Evolutionary conservation across 2,888 invertebrate genomes (phyloP).

Genomic region (Sisyra nigra): DNA sequence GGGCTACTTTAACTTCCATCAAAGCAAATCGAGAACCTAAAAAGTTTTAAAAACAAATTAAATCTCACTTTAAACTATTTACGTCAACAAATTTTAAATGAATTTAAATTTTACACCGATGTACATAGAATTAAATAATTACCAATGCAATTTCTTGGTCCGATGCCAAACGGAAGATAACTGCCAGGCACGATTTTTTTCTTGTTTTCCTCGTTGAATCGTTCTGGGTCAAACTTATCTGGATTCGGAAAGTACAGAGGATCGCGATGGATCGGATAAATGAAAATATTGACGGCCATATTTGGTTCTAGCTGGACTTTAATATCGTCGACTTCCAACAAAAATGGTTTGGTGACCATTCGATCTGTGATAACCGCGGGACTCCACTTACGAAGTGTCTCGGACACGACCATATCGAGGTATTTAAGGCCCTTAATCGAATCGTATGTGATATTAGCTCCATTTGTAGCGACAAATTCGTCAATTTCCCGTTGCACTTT

Average conservation of each 20-base stretch:
- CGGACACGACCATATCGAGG: slow-evolving; percentile 18
- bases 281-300: slow-evolving; percentile 21
- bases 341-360: slow-evolving; percentile 29
- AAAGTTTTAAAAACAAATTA: not conserved
- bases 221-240: slow-evolving; percentile 29
- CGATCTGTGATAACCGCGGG: slow-evolving; percentile 31
- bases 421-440: slow-evolving; percentile 2
- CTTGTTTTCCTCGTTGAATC: slow-evolving; percentile 33
- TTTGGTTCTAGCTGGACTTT: slow-evolving; percentile 18
- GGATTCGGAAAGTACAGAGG: slow-evolving; percentile 31
- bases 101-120: too few species aligned
- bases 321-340: slow-evolving; percentile 20
- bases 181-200: slow-evolving; percentile 28
- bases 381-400: slow-evolving; percentile 34
- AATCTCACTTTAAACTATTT: not conserved
- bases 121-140: slow-evolving; percentile 5
- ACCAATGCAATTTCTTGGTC: slow-evolving; percentile 21
- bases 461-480: not conserved
- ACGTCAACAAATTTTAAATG: too few species aligned
- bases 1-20: slow-evolving; percentile 10
- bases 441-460: slow-evolving; percentile 4
- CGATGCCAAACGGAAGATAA: slow-evolving; percentile 31
- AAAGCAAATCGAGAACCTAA: slow-evolving; percentile 13
- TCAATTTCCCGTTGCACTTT: not conserved
- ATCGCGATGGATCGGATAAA: slow-evolving; percentile 26